phyloP scores from a whole-genome alignment of 2,113 vertebrate species.

The Lethenteron camtschaticum region DNA sequence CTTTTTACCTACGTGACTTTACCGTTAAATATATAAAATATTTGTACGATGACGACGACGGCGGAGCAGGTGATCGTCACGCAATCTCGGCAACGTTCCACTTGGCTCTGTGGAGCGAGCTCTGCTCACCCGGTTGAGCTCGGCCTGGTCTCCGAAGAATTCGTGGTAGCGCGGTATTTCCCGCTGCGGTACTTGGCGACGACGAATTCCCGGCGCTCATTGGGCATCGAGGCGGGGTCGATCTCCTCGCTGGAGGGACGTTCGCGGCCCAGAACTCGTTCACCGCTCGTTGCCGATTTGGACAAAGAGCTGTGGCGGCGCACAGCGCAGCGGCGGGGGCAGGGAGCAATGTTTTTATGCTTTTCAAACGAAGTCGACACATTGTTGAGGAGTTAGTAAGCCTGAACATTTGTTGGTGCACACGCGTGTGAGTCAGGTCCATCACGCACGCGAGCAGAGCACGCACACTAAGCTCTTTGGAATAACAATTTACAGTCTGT shows the following conservation, averaged over 20 bases:
- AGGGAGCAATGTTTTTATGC: neutral
- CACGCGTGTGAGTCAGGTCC: too few relatives aligned
- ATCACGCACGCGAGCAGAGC: too few relatives aligned
- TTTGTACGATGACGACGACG: too few relatives aligned
- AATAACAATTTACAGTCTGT: too few relatives aligned
- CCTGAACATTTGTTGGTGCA: neutral
- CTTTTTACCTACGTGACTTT: too few relatives aligned
- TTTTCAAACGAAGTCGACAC: neutral
- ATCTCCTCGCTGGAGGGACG: slow-evolving; percentile 63
- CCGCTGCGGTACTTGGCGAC: slow-evolving; percentile 65
- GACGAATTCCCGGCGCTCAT: slow-evolving; percentile 39
- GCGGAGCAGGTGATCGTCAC: too few relatives aligned
- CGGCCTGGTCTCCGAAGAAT: slow-evolving; percentile 61
- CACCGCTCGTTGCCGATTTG: slow-evolving; percentile 39
- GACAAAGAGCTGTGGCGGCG: slow-evolving; percentile 36
- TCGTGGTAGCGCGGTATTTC: slow-evolving; percentile 77
- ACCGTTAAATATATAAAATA: too few relatives aligned
- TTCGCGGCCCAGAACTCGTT: slow-evolving; percentile 85
- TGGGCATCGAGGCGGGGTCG: slow-evolving; percentile 25
- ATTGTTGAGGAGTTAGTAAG: neutral
- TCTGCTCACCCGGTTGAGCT: slow-evolving; percentile 49
- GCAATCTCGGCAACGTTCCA: too few relatives aligned
- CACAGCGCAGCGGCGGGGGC: neutral
- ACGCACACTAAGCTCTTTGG: too few relatives aligned
- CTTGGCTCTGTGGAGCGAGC: too few relatives aligned